A percentile compares a stretch with the other conserved stretches of the same genome.
Conservation (phyloP, 2,888 invertebrate species). For the Galeruca laticollis region DNA sequence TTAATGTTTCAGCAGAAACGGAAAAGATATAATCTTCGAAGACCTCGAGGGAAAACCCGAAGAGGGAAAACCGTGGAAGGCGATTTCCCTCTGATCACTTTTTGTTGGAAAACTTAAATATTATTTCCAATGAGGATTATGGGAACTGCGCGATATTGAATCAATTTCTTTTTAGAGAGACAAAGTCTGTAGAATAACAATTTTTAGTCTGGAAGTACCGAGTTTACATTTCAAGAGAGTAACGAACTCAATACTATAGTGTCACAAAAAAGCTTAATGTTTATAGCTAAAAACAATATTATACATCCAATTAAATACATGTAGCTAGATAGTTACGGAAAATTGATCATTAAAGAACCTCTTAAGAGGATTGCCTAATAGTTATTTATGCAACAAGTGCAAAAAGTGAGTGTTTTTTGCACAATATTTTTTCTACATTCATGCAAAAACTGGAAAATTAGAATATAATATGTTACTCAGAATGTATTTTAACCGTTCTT, state of each 20-base stretch:
- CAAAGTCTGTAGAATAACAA: constrained; percentile 33
- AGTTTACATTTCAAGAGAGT: background rate
- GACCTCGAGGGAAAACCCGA: constrained; percentile 48
- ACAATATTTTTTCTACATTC: too few relatives aligned
- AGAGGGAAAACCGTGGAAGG: constrained; percentile 47
- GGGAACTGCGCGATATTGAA: constrained; percentile 39
- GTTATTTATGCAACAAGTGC: too few relatives aligned
- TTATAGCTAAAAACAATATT: too few relatives aligned
- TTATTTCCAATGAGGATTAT: constrained; percentile 41
- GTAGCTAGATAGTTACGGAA: too few relatives aligned
- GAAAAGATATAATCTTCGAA: constrained; percentile 58
- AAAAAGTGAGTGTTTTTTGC: too few relatives aligned
- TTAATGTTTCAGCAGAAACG: constrained; percentile 59
- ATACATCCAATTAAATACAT: too few relatives aligned
- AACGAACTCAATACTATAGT: background rate
- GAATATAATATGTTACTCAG: too few relatives aligned
- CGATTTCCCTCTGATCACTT: constrained; percentile 39
- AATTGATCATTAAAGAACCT: too few relatives aligned
- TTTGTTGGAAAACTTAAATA: constrained; percentile 38
- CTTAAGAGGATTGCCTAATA: too few relatives aligned
- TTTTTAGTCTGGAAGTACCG: constrained; percentile 8
- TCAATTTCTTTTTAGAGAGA: constrained; percentile 35
- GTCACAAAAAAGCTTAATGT: too few relatives aligned
- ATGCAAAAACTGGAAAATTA: too few relatives aligned
- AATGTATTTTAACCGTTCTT: too few relatives aligned